Conservation (phyloP, 2,113 vertebrate genomes). For the Salvator merianae region DNA sequence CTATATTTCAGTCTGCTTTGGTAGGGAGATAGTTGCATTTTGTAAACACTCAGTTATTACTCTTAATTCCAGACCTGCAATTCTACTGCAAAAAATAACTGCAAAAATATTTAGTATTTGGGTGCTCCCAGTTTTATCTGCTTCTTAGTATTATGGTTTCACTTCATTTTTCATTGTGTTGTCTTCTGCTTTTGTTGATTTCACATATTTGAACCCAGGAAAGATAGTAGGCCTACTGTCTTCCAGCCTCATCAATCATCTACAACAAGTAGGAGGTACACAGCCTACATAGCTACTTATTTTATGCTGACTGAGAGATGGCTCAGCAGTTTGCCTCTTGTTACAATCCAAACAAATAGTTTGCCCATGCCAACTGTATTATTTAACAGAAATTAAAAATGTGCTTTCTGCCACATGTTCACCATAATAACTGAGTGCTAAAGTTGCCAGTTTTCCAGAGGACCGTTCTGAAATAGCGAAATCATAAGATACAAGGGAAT, state of each 20-base stretch:
- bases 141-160: background rate
- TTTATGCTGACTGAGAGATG: background rate
- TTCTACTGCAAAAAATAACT: too few relatives aligned
- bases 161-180: background rate
- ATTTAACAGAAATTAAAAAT: background rate
- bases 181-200: background rate
- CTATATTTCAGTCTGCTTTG: too few relatives aligned
- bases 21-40: too few relatives aligned
- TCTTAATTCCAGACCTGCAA: too few relatives aligned
- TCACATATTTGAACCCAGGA: background rate
- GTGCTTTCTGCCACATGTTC: background rate
- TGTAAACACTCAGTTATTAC: too few relatives aligned
- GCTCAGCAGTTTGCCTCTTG: background rate
- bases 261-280: background rate
- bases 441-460: background rate
- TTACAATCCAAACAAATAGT: background rate
- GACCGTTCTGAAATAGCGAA: too few relatives aligned
- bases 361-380: background rate
- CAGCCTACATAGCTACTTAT: background rate
- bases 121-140: background rate
- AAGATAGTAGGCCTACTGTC: background rate
- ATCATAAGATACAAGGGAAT: too few relatives aligned
- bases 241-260: background rate
- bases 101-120: too few relatives aligned
- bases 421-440: background rate